Evolutionary conservation across 2,113 vertebrate genomes (phyloP).

Genomic region (Paramormyrops kingsleyae): DNA sequence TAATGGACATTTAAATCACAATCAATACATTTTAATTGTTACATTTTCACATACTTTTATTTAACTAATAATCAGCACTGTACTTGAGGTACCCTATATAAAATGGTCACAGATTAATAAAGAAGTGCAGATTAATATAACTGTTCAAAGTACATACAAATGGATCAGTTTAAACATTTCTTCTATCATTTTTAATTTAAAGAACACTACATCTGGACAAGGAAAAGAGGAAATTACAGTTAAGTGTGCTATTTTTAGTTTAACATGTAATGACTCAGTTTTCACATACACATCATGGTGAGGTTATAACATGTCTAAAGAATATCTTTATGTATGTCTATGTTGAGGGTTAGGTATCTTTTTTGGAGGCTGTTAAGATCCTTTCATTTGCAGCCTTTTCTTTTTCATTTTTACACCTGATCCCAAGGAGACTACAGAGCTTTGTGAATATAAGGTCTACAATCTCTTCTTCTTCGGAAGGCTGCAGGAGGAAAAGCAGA

Average conservation of each 20-base stretch:
- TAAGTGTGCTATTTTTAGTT: background rate
- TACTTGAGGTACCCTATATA: background rate
- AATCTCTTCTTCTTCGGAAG: slow-evolving; percentile 90
- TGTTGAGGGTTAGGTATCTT: background rate
- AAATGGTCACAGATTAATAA: background rate
- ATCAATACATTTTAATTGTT: background rate
- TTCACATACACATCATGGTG: background rate
- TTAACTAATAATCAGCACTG: background rate
- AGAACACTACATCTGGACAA: background rate
- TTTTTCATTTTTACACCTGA: slow-evolving; percentile 56
- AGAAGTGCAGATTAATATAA: background rate
- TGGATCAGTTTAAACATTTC: background rate
- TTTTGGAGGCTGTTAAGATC: slow-evolving; percentile 8
- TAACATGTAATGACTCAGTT: background rate
- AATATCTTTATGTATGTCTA: background rate
- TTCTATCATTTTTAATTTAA: background rate
- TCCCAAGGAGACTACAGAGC: slow-evolving; percentile 74
- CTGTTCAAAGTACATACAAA: background rate
- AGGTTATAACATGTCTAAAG: background rate
- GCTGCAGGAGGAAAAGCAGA: slow-evolving; percentile 48
- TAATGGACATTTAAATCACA: background rate
- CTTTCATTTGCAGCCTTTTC: slow-evolving; percentile 13
- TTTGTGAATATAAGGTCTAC: slow-evolving; percentile 82
- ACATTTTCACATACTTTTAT: background rate
- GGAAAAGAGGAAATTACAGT: background rate